Evolutionary conservation across 2,113 vertebrate genomes (phyloP).

Genomic region (Alligator sinensis): DNA sequence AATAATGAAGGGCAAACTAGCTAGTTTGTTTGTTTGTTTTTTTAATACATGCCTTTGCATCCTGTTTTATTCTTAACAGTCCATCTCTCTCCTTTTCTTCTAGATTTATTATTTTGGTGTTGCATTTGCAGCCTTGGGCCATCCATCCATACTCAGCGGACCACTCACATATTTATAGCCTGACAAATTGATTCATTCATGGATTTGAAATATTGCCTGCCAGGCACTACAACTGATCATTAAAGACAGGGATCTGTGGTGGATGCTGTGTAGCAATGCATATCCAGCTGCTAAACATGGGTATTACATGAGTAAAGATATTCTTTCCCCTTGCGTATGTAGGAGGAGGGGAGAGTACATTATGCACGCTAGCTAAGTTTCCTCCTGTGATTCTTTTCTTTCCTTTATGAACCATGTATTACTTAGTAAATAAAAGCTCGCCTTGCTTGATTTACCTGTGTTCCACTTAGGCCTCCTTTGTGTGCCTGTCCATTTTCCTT

Average conservation of each 20-base stretch:
- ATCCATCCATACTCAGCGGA: neutral
- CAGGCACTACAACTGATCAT: neutral
- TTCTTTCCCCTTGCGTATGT: neutral
- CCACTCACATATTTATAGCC: neutral
- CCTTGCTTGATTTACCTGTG: neutral
- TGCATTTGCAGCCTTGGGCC: constrained; percentile 6
- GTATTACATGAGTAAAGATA: neutral
- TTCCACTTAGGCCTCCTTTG: neutral
- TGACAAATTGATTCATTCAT: constrained; percentile 13
- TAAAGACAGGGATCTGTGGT: neutral
- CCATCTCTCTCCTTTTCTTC: neutral
- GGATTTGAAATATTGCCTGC: neutral
- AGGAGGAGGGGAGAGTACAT: neutral
- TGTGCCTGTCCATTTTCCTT: neutral
- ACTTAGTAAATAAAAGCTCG: constrained; percentile 1
- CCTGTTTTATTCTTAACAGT: neutral
- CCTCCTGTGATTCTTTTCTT: neutral
- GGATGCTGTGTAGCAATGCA: neutral
- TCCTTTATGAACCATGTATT: neutral
- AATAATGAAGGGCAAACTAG: neutral
- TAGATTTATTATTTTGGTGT: neutral
- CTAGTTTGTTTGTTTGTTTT: neutral
- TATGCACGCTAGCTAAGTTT: neutral
- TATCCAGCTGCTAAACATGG: neutral
- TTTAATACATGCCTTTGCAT: neutral